Conservation (phyloP, 2,797 vertebrate genomes). For the Acanthis flammea region DNA sequence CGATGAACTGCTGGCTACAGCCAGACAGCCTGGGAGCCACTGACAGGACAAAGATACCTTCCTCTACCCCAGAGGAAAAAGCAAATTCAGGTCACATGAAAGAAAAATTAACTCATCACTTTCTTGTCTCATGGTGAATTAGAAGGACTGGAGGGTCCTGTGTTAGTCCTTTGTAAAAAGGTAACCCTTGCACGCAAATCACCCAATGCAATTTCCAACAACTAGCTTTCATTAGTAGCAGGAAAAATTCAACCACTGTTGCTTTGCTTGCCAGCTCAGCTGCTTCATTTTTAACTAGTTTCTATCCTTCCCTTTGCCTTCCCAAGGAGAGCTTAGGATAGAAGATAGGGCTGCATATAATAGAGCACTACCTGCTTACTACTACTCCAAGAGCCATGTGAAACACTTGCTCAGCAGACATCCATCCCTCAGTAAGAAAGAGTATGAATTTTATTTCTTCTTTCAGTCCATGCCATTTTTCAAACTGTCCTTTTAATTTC, state of each 20-base stretch:
- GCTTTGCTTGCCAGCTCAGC: not conserved
- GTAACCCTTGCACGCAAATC: not conserved
- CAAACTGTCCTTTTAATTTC: constrained; percentile 34
- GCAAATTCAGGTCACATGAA: not conserved
- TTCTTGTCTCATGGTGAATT: not conserved
- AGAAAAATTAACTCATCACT: not conserved
- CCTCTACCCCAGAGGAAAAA: not conserved
- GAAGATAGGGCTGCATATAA: not conserved
- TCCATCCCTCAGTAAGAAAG: not conserved
- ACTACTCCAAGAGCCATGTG: not conserved
- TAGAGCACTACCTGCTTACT: not conserved
- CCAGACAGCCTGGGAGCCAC: not conserved
- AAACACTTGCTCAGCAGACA: constrained; percentile 24
- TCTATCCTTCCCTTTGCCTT: not conserved
- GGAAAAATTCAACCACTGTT: not conserved
- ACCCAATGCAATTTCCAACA: not conserved
- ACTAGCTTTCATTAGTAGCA: not conserved
- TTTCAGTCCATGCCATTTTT: not conserved
- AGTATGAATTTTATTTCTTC: constrained; percentile 13
- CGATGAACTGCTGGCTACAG: not conserved
- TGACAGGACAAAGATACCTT: not conserved
- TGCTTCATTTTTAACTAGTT: not conserved
- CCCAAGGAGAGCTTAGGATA: not conserved
- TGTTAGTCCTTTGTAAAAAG: not conserved
- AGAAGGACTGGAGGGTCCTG: not conserved